Conservation (phyloP, 2,888 invertebrate genomes). For the Smittia aterrima region DNA sequence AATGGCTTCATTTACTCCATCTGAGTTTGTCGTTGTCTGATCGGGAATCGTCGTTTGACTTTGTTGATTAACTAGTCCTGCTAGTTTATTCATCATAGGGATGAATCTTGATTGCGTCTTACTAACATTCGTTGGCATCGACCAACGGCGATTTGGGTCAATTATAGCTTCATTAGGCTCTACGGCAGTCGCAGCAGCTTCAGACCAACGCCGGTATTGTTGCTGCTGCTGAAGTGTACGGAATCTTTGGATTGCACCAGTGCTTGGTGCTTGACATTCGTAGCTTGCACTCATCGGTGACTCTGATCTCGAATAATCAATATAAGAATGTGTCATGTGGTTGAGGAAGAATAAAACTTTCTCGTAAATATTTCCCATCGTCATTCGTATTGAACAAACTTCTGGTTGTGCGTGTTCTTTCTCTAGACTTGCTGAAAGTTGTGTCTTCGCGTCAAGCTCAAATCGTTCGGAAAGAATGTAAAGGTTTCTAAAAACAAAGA, state of each 20-base stretch:
- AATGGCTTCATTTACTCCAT: slow-evolving; percentile 24
- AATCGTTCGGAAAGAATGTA: slow-evolving; percentile 22
- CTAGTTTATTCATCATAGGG: slow-evolving; percentile 26
- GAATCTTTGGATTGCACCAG: slow-evolving; percentile 5
- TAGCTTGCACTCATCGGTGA: slow-evolving; percentile 25
- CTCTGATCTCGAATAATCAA: slow-evolving; percentile 31
- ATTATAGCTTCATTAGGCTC: slow-evolving; percentile 24
- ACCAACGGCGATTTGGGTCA: slow-evolving; percentile 28
- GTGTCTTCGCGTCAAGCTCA: slow-evolving; percentile 20
- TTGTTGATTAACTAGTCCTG: slow-evolving; percentile 32
- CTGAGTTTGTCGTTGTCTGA: slow-evolving; percentile 8
- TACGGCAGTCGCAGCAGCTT: slow-evolving; percentile 8
- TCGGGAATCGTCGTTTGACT: slow-evolving; percentile 24
- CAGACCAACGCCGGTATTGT: slow-evolving; percentile 32
- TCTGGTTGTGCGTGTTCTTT: slow-evolving; percentile 15
- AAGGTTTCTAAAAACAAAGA: slow-evolving; percentile 21
- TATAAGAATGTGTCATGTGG: slow-evolving; percentile 24
- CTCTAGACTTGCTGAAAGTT: slow-evolving; percentile 4
- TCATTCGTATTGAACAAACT: slow-evolving; percentile 15
- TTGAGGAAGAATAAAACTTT: slow-evolving; percentile 34
- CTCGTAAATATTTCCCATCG: slow-evolving; percentile 33
- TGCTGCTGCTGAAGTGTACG: slow-evolving; percentile 17
- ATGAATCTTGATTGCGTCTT: slow-evolving; percentile 28
- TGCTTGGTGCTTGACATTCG: slow-evolving; percentile 26
- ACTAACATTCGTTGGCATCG: slow-evolving; percentile 31